Percentiles rank a stretch among this genome's conserved stretches.
Conservation (phyloP, 2,113 vertebrate genomes). For the Synchiropus splendidus region DNA sequence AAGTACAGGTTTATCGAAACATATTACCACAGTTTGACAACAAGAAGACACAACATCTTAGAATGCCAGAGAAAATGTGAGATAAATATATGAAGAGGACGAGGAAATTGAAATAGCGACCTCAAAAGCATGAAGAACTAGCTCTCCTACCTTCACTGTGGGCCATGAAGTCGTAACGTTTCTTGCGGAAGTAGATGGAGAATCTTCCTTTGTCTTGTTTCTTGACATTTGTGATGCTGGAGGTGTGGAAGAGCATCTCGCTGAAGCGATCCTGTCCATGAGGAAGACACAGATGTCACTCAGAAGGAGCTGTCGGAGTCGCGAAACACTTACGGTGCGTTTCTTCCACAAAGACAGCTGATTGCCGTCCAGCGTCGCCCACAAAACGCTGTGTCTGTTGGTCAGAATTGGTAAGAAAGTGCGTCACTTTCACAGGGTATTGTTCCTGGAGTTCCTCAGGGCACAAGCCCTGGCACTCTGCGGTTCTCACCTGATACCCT, state of each 20-base stretch:
- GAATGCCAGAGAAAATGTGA: no score
- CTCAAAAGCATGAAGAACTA: no score
- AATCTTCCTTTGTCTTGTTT: conserved; percentile 53
- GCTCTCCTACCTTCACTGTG: conserved; percentile 48
- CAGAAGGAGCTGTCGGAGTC: background rate
- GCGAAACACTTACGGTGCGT: conserved; percentile 49
- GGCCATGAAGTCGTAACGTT: conserved; percentile 70
- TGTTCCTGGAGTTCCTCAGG: background rate
- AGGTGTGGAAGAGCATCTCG: conserved; percentile 65
- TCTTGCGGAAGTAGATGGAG: conserved; percentile 63
- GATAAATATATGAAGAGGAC: no score
- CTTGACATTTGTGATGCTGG: conserved; percentile 60
- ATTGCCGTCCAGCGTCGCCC: conserved; percentile 60
- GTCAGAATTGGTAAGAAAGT: no score
- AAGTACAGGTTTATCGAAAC: no score
- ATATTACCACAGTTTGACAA: no score
- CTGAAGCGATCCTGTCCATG: conserved; percentile 61
- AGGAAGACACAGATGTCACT: conserved; percentile 5
- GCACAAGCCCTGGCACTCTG: background rate
- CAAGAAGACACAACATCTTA: no score
- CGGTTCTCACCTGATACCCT: conserved; percentile 58
- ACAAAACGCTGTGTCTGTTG: conserved; percentile 61
- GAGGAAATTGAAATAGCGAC: no score
- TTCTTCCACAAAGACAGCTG: conserved; percentile 69
- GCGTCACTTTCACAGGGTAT: no score